Percentiles rank a stretch among this genome's conserved stretches.
Conservation (phyloP, 2,888 invertebrate genomes). For the Drosophila maculinotata region DNA sequence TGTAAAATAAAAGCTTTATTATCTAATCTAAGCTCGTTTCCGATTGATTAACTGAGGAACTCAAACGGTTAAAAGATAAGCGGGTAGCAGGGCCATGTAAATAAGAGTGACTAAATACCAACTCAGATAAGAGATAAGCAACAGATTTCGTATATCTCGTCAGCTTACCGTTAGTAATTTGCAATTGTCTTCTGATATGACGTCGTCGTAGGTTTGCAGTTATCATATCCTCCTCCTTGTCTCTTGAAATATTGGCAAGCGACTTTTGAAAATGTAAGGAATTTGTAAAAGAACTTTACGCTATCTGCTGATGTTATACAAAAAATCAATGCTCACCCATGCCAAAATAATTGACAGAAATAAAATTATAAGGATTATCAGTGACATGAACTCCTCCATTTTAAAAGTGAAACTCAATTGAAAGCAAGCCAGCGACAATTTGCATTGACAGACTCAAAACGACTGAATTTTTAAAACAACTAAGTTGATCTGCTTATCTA, state of each 20-base stretch:
- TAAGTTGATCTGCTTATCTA: background rate
- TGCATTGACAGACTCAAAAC: background rate
- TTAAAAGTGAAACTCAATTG: background rate
- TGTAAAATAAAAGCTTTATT: background rate
- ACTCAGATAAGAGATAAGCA: background rate
- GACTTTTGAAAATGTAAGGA: background rate
- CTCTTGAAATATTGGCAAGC: background rate
- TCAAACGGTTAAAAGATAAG: constrained; percentile 1
- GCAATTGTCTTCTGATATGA: background rate
- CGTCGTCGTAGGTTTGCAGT: background rate
- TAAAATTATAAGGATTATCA: background rate
- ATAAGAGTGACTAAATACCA: constrained; percentile 17
- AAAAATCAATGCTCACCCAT: background rate
- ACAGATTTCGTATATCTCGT: background rate
- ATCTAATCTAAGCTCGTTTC: constrained; percentile 23
- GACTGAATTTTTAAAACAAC: background rate
- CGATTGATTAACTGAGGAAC: background rate
- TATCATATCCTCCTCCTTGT: too few relatives aligned
- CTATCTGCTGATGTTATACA: too few relatives aligned
- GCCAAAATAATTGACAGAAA: constrained; percentile 1
- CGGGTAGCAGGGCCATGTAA: background rate
- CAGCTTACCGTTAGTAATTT: background rate
- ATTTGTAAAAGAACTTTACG: background rate
- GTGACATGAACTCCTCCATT: background rate
- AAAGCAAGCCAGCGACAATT: constrained; percentile 1